These are phyloP conservation scores for Anastrepha ludens DNA, from an alignment of 1,140 invertebrate species.

Conservation along the genomic window DNA sequence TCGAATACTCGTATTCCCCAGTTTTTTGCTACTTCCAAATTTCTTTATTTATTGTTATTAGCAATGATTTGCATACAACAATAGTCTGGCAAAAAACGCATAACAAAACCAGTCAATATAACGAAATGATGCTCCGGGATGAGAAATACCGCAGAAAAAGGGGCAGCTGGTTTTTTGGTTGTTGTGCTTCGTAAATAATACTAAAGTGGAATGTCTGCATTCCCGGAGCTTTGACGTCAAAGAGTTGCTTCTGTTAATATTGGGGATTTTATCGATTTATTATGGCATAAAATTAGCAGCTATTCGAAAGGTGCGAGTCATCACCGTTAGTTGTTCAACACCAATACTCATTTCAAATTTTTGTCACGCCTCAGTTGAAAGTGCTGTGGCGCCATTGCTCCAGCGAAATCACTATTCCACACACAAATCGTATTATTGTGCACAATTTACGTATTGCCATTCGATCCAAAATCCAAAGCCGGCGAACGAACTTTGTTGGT, in stretches of 20 bases:
- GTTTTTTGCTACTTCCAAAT: too few species aligned
- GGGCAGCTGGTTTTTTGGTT: slow-evolving; percentile 4
- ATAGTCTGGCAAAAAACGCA: not conserved
- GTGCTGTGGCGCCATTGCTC: not conserved
- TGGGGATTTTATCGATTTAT: not conserved
- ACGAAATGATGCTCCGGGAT: not conserved
- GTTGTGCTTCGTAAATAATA: slow-evolving; percentile 4
- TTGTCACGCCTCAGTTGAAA: not conserved
- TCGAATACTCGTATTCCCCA: not conserved
- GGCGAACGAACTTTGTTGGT: not conserved
- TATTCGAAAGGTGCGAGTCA: not conserved
- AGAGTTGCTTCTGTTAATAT: not conserved
- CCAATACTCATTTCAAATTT: not conserved
- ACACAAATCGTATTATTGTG: not conserved
- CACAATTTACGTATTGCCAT: not conserved
- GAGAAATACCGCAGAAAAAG: slow-evolving; percentile 1
- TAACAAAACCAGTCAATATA: not conserved
- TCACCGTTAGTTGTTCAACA: not conserved
- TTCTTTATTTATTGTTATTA: not conserved
- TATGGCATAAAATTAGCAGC: not conserved
- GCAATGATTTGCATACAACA: not conserved
- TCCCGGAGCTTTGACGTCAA: slow-evolving; percentile 43
- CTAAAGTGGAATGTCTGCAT: not conserved
- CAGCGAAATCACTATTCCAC: not conserved
- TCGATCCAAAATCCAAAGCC: not conserved